Evolutionary conservation across 2,113 vertebrate genomes (phyloP), one percentile per base, ranked within the genome.

Genomic region (Myotis brandtii): DNA sequence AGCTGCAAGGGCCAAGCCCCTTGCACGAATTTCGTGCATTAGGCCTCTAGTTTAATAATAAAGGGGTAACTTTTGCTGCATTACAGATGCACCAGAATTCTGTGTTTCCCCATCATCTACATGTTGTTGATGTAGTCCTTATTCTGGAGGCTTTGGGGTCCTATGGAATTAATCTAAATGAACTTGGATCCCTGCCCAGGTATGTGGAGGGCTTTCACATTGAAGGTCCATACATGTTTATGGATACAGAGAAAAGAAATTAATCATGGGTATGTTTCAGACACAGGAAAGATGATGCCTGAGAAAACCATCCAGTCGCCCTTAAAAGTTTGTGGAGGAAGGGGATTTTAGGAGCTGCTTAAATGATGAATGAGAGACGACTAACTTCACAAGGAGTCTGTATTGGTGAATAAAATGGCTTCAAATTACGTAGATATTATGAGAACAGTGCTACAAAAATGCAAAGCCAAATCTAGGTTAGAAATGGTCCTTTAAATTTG

Each of bases 401-500:
- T n/a, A n/a, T 67, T 85, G 34, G 17, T 66, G 25, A 91, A 52
- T 34, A 84, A 75, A 77, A 79, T 76, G 48, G 14, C 50, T 88
- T 90, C 50, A 82, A 1, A 90, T 85, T 46, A 87, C 14, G n/a
- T 25, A 16, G n/a, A 20, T 67, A 50, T 87, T 70, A 21, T 5
- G 17, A 62, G 20, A 83, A 89, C 85, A 73, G 34, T 46, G 11
- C 34, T 88, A 30, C 6, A 84, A 54, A 92, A 88, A n/a, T 32
- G 21, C 4, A 43, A 11, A 50, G 27, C n/a, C 37, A 75, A 69
- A 40, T 66, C 73, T 91, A 76, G 97, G 93, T 97, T 97, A 96
- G 96, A 97, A 97, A 79, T 83, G 90, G 91, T 95, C 86, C 94
- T 97, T 97, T 95, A 96, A 95, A 88, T 96, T 97, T 96, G 95